Evolutionary conservation across 37 sponge, comb jelly and placozoan species (phyloP).

Genomic region (Hormiphora californensis): DNA sequence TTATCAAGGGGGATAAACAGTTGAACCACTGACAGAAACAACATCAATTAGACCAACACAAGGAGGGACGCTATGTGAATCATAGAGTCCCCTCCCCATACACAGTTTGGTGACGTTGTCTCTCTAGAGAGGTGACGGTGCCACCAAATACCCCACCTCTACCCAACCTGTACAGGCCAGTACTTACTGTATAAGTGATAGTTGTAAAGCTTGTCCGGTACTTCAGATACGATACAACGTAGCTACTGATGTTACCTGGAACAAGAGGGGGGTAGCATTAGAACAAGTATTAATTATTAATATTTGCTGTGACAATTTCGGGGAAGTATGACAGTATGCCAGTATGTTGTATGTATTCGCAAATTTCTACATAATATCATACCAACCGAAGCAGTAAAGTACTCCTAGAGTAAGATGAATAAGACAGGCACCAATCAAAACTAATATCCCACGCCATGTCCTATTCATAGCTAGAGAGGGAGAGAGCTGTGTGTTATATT

Average conservation of each 20-base stretch:
- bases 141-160: neutral
- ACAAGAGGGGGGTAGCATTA: no score
- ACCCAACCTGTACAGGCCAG: neutral
- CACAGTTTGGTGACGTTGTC: no score
- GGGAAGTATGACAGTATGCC: no score
- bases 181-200: constrained; percentile 24
- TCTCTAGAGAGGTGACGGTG: neutral
- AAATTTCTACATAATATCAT: no score
- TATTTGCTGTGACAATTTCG: no score
- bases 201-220: neutral
- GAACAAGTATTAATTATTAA: neutral
- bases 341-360: no score
- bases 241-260: constrained; percentile 70
- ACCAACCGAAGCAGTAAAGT: constrained; percentile 66
- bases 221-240: constrained; percentile 73
- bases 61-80: no score
- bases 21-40: no score
- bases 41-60: no score
- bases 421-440: constrained; percentile 63
- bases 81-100: no score
- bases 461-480: constrained; percentile 3
- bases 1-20: no score
- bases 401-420: constrained; percentile 82
- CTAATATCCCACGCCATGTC: constrained; percentile 54
- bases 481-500: no score